Evolutionary conservation across 2,113 vertebrate species (phyloP).

Genomic region (Sceloporus tristichus): DNA sequence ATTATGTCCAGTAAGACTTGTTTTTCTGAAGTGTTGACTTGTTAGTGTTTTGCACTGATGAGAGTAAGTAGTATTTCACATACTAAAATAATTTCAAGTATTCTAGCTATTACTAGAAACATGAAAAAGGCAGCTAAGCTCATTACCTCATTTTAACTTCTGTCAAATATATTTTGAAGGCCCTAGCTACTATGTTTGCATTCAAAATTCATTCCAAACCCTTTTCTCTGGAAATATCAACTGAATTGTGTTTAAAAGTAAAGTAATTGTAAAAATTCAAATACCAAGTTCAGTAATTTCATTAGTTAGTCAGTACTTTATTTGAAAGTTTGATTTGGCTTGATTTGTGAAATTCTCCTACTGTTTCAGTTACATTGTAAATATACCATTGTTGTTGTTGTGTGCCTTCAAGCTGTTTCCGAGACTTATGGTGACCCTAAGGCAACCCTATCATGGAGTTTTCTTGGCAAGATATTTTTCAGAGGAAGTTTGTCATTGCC

Average conservation of each 20-base stretch:
- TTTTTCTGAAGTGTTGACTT: slow-evolving; percentile 5
- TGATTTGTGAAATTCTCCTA: background rate
- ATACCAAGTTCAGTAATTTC: background rate
- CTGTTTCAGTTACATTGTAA: background rate
- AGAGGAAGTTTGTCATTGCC: too few species aligned
- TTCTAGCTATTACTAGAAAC: slow-evolving; percentile 4
- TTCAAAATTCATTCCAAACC: slow-evolving; percentile 29
- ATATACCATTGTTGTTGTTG: too few species aligned
- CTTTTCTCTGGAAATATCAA: background rate
- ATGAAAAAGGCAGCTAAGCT: background rate
- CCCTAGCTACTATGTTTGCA: slow-evolving; percentile 35
- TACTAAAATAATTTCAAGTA: slow-evolving; percentile 5
- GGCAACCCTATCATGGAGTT: too few species aligned
- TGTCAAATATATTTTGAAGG: slow-evolving; percentile 31
- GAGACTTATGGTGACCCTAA: too few species aligned
- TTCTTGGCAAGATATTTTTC: too few species aligned
- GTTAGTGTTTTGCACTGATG: background rate
- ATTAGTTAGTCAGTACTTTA: background rate
- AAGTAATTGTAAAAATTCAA: slow-evolving; percentile 11
- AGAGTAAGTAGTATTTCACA: slow-evolving; percentile 13
- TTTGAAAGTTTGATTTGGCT: background rate
- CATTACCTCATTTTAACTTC: slow-evolving; percentile 36
- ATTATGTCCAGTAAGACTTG: background rate
- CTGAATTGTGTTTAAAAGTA: background rate
- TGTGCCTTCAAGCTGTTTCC: too few species aligned